Base-by-base conservation (phyloP, 2,888 invertebrate genomes). In the Stenotaenia linearis region DNA sequence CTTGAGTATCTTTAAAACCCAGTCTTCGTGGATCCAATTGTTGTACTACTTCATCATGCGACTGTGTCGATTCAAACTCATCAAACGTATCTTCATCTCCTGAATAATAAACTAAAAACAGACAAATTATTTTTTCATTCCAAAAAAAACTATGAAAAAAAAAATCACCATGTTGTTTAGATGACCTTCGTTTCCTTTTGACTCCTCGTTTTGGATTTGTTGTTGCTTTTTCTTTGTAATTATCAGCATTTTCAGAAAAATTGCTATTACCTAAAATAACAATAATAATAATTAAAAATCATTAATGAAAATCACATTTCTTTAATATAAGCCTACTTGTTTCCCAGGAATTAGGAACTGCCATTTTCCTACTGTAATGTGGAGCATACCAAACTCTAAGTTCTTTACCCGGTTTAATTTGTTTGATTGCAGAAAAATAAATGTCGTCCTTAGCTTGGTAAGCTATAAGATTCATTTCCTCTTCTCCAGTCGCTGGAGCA, bases 331-430 rank as follows among this genome's bases (percentile, higher is more conserved):
- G n/a, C n/a, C n/a, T 45, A 45, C 77, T 45, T 23, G 23, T 18
- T 77, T 77, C 77, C 77, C 40, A 76, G 3, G 79, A 69, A 6
- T 40, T 45, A n/a, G 12, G 28, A 28, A 84, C 86, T 80, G 85
- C 87, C 86, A 90, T 87, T 84, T 88, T 88, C 77, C 84, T 84
- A 0, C 89, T 90, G 84, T 90, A 90, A 83, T 88, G 86, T 0
- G 89, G 88, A 0, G 90, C 88, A 84, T 91, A 91, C 89, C 90
- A 90, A 12, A 90, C 90, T 81, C 86, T 86, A 7, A 91, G 85
- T 80, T 87, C 86, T 81, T 89, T 88, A 1, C 89, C 89, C 6
- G 83, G 82, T 0, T 83, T 56, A 56, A 90, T 88, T 75, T 88
- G 87, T 80, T 86, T 86, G 74, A 85, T 85, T 12, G 86, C 84